Conservation (phyloP, 2,888 invertebrate genomes). For the Acronicta psi region DNA sequence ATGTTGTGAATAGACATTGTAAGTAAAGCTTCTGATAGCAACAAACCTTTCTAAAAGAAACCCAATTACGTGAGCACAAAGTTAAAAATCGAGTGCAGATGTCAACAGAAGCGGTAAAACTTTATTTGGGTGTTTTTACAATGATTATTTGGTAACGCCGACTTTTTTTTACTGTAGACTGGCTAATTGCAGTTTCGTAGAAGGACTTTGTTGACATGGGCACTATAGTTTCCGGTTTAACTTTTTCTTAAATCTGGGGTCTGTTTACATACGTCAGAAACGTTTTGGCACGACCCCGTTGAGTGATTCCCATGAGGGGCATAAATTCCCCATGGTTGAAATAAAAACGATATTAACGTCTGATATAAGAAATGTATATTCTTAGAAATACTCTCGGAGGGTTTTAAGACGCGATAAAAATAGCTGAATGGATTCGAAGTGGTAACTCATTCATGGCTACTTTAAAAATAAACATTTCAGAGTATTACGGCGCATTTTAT, state of each 20-base stretch:
- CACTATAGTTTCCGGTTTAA: slow-evolving; percentile 74
- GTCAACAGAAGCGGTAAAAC: slow-evolving; percentile 34
- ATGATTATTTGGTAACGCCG: slow-evolving; percentile 49
- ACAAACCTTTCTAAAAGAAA: slow-evolving; percentile 13
- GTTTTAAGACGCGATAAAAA: slow-evolving; percentile 54
- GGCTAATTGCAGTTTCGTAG: slow-evolving; percentile 79
- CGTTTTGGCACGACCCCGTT: slow-evolving; percentile 69
- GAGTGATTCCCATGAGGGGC: slow-evolving; percentile 65
- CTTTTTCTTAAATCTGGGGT: slow-evolving; percentile 63
- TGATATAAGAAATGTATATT: slow-evolving; percentile 46
- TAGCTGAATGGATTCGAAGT: slow-evolving; percentile 47
- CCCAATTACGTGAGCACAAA: slow-evolving; percentile 22
- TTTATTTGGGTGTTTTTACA: slow-evolving; percentile 42
- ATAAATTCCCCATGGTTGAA: slow-evolving; percentile 63
- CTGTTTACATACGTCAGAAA: slow-evolving; percentile 69
- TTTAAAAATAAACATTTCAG: slow-evolving; percentile 41
- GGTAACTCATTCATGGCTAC: slow-evolving; percentile 29
- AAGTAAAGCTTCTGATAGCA: slow-evolving; percentile 18
- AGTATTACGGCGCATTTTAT: slow-evolving; percentile 34
- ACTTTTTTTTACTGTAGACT: slow-evolving; percentile 54
- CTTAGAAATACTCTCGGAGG: slow-evolving; percentile 42
- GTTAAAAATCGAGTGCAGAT: slow-evolving; percentile 33
- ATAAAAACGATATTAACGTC: slow-evolving; percentile 58
- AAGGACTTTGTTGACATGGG: slow-evolving; percentile 79
- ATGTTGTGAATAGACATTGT: slow-evolving; percentile 5